Percentiles rank a stretch among this genome's conserved stretches.
phyloP scores from a whole-genome alignment of 2,888 invertebrate species.

The Chalcis sispes region DNA sequence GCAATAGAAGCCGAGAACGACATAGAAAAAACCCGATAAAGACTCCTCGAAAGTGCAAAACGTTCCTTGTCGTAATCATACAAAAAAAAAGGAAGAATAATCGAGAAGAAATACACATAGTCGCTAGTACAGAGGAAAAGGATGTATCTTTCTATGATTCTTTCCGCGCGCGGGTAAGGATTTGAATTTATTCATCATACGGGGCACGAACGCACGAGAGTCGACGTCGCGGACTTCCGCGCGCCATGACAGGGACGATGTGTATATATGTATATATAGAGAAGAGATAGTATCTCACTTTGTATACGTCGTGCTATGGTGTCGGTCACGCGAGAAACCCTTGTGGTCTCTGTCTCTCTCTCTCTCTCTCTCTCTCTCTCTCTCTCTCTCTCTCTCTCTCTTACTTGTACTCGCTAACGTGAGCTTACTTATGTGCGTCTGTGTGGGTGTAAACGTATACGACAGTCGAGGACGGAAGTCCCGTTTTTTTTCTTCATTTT shows the following conservation, averaged over 20 bases:
- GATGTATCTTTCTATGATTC: conserved; percentile 32
- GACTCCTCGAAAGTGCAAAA: no score
- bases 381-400: not conserved
- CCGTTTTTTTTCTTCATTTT: no score
- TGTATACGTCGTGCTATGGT: not conserved
- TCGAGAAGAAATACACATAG: not conserved
- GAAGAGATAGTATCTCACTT: conserved; percentile 19
- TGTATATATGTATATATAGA: not conserved
- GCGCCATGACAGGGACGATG: not conserved
- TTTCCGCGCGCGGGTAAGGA: conserved; percentile 4
- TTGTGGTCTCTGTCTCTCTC: not conserved
- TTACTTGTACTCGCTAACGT: no score
- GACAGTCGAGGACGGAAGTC: no score
- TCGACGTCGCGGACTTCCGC: conserved; percentile 45
- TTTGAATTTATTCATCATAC: conserved; percentile 55
- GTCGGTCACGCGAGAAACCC: conserved; percentile 41
- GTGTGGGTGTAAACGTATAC: no score
- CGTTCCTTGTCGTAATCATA: not conserved
- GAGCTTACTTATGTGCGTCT: no score
- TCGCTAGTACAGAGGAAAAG: not conserved
- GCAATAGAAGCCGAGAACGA: no score
- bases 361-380: not conserved
- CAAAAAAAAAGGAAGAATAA: not conserved
- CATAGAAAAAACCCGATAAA: no score
- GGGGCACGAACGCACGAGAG: conserved; percentile 51